Conservation (phyloP, 2,113 vertebrate genomes). For the Tenebrosternarchus preto region DNA sequence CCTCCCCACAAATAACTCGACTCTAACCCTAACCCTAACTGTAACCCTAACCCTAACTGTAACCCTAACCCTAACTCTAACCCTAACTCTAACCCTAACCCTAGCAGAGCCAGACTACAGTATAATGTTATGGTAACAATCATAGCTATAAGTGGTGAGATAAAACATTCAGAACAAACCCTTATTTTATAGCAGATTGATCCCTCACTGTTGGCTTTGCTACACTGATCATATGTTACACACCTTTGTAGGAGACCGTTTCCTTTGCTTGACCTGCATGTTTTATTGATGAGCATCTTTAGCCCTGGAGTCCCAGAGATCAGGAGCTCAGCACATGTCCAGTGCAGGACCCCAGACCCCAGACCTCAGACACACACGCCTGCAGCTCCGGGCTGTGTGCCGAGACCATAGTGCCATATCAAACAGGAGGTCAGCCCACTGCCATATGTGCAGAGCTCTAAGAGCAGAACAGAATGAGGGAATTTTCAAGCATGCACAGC, state of each 20-base stretch:
- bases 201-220: conserved; percentile 4
- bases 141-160: neutral
- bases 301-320: conserved; percentile 49
- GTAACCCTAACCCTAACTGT: too few species aligned
- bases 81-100: too few species aligned
- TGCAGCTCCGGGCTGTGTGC: conserved; percentile 41
- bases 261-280: conserved; percentile 52
- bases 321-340: conserved; percentile 57
- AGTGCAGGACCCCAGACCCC: conserved; percentile 38
- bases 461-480: conserved; percentile 6
- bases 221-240: conserved; percentile 37
- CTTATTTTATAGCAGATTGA: neutral
- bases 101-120: too few species aligned
- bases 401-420: conserved; percentile 30
- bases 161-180: neutral
- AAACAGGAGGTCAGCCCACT: conserved; percentile 25
- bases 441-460: conserved; percentile 42
- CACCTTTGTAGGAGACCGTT: conserved; percentile 28
- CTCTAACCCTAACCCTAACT: too few species aligned
- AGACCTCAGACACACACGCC: conserved; percentile 38
- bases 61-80: too few species aligned
- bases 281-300: conserved; percentile 55
- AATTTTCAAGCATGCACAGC: too few species aligned
- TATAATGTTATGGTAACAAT: neutral
- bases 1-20: neutral